Evolutionary conservation across 2,797 vertebrate species (phyloP), one percentile per base, ranked within the genome.

Genomic region (Selene dorsalis): DNA sequence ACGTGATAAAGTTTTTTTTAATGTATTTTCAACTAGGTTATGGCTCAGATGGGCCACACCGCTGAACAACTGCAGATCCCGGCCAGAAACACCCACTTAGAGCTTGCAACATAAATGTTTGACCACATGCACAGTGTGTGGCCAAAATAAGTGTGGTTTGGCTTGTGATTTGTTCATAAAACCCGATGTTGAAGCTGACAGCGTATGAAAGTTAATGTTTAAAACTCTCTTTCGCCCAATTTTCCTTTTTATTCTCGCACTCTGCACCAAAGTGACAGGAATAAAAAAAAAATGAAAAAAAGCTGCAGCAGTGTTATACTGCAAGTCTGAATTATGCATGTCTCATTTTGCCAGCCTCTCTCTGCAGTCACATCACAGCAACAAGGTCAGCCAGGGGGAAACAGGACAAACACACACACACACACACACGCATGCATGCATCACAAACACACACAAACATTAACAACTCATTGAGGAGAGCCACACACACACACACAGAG

Each of bases 281-380:
- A 47, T 47, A 71, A 26, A 26, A n/a, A 38, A 30, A 26, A 24
- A n/a, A 20, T 20, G 1, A 50, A 18, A 62, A 20, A 71, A 69
- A 77, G 47, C 26, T 16, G 69, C 50, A 6, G 74, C 61, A 47
- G 73, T 70, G 82, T 83, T 84, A 73, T 39, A 79, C 75, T 45
- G 59, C 74, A 75, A 48, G 72, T 6, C 52, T 88, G 82, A 89
- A 91, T 90, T 81, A 89, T 91, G 65, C 71, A 90, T 79, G 65
- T 86, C 52, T 86, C 82, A 75, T 90, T 87, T 83, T 85, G 79
- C 75, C 78, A 32, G 71, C 55, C 30, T 83, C 69, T 68, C 69
- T 69, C 57, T 75, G 70, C 67, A 72, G 83, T 83, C 68, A 69
- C 69, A 69, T 82, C 84, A 81, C 79, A 71, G 64, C 22, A 85